phyloP scores from a whole-genome alignment of 2,113 vertebrate genomes.

The Zapornia atra region DNA sequence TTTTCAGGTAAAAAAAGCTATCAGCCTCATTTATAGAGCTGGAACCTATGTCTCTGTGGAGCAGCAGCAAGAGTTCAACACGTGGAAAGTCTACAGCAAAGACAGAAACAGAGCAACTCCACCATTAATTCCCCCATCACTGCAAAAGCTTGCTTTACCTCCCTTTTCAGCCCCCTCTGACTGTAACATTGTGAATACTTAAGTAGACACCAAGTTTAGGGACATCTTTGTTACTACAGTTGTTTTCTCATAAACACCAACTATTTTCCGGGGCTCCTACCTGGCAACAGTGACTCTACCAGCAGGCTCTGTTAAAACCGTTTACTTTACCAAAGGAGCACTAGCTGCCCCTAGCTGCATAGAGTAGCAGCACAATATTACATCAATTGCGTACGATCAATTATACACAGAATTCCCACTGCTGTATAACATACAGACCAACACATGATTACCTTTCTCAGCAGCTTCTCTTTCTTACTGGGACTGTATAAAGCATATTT shows the following conservation, averaged over 20 bases:
- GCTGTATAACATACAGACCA: background rate
- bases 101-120: background rate
- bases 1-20: background rate
- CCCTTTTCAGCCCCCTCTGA: background rate
- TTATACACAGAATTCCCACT: background rate
- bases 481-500: background rate
- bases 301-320: background rate
- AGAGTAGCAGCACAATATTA: background rate
- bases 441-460: background rate
- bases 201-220: background rate
- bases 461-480: background rate
- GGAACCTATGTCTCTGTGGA: background rate
- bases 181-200: background rate
- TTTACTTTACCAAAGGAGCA: background rate
- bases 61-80: background rate
- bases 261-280: background rate
- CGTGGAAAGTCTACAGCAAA: background rate
- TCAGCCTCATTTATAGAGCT: background rate
- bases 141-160: background rate
- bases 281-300: background rate
- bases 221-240: background rate
- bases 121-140: background rate
- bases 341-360: constrained; percentile 37
- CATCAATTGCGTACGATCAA: background rate
- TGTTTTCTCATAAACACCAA: background rate